Percentiles rank a stretch among this genome's conserved stretches.
Conservation (phyloP, 2,888 invertebrate species). For the Ethmia dodecea region DNA sequence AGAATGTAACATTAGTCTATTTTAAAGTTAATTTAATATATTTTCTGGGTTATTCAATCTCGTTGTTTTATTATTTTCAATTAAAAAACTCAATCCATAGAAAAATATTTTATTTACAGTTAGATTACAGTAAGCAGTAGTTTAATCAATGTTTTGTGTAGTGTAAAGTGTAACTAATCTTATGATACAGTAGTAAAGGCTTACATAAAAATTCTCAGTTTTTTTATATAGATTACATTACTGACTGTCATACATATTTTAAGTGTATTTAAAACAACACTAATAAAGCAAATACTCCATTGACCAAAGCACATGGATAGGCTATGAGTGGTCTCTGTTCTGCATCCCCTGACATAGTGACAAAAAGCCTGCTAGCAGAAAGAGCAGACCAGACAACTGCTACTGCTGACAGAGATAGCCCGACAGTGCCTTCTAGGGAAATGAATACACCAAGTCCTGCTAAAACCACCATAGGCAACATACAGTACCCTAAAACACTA, state of each 20-base stretch:
- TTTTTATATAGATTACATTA: too few species aligned
- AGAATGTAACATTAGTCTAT: slow-evolving; percentile 55
- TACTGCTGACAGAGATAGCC: slow-evolving; percentile 80
- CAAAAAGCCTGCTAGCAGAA: slow-evolving; percentile 95
- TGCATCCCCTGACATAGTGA: slow-evolving; percentile 91
- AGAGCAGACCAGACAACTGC: slow-evolving; percentile 93
- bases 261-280: slow-evolving; percentile 95
- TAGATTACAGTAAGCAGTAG: too few species aligned
- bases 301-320: slow-evolving; percentile 95
- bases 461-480: slow-evolving; percentile 93
- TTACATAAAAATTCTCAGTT: too few species aligned
- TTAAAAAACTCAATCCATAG: not conserved
- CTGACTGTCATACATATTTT: too few species aligned
- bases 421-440: slow-evolving; percentile 84
- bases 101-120: slow-evolving; percentile 2
- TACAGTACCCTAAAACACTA: slow-evolving; percentile 94
- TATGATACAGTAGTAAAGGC: too few species aligned
- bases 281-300: slow-evolving; percentile 94
- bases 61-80: slow-evolving; percentile 22
- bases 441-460: slow-evolving; percentile 87
- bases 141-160: too few species aligned
- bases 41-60: slow-evolving; percentile 33
- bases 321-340: slow-evolving; percentile 92
- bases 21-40: slow-evolving; percentile 56
- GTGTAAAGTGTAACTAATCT: too few species aligned